Evolutionary conservation across 2,888 invertebrate species (phyloP).

Genomic region (Yponomeuta plumbellus): DNA sequence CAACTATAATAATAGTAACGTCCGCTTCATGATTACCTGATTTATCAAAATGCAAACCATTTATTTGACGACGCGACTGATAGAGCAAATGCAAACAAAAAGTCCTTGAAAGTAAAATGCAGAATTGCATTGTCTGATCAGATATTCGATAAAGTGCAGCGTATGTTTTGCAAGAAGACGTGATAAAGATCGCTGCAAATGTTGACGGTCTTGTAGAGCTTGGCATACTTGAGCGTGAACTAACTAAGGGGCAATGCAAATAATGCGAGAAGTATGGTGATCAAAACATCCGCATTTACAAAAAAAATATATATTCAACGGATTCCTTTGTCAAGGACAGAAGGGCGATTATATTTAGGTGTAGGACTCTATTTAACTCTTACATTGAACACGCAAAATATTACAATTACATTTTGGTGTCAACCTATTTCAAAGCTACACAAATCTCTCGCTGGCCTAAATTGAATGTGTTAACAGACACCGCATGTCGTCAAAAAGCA

Average conservation of each 20-base stretch:
- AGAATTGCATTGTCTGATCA: conserved; percentile 1
- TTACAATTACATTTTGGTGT: too few species aligned
- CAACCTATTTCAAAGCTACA: not conserved
- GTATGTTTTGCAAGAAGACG: not conserved
- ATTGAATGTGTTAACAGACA: too few species aligned
- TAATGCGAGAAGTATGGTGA: conserved; percentile 50
- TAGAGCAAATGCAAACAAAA: not conserved
- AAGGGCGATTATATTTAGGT: not conserved
- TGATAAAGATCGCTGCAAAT: not conserved
- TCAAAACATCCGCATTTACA: conserved; percentile 43
- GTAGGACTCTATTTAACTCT: too few species aligned
- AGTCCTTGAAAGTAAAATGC: not conserved
- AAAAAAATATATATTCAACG: conserved; percentile 52
- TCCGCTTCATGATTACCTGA: not conserved
- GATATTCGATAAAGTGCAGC: not conserved
- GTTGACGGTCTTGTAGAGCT: not conserved
- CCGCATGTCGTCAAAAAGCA: not conserved
- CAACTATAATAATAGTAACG: not conserved
- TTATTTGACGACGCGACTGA: not conserved
- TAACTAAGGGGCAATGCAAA: conserved; percentile 28
- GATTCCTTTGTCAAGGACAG: not conserved
- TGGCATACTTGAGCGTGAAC: not conserved
- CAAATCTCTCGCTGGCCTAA: not conserved
- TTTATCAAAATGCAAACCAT: not conserved
- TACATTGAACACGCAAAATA: too few species aligned